Evolutionary conservation across 1,140 invertebrate genomes (phyloP), one percentile per base, ranked within the genome.

Genomic region (Bilobella aurantiaca): DNA sequence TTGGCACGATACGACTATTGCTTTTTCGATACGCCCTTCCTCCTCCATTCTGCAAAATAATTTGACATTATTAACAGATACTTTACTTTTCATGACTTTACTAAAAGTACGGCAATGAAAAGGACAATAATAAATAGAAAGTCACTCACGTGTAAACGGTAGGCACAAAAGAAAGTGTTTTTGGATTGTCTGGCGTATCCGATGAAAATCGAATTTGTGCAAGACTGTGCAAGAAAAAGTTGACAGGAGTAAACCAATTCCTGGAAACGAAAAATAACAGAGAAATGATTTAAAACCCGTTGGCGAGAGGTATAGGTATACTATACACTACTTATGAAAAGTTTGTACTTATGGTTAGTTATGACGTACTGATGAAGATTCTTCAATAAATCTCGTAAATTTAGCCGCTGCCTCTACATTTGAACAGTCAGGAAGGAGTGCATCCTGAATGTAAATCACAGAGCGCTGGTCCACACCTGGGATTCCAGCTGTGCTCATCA

Each of bases 211-310:
- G 83, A 64, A 96, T 79, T 76, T 99, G 96, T 1, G 93, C 94
- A 69, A 99, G 78, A 78, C 96, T 98, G 77, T 98, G 96, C 28
- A 98, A 79, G 77, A 98, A 98, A 78, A 98, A 98, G 79, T 98
- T 98, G 70, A 98, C 90, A 68, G 96, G 93, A 0, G 93, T 95
- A 70, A 94, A 96, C 82, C 90, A 87, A 57, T 70, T 69, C 34
- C 70, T 67, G 34, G 3, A 65, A 25, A 79, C 42, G 18, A 59
- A 60, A 69, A 23, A 3, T 27, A n/a, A 23, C n/a, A n/a, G n/a
- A n/a, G n/a, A n/a, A n/a, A n/a, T n/a, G n/a, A n/a, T n/a, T n/a
- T n/a, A n/a, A n/a, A n/a, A n/a, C n/a, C n/a, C n/a, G n/a, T n/a
- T n/a, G n/a, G n/a, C n/a, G n/a, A n/a, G n/a, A n/a, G n/a, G n/a